Percentiles rank a stretch among this genome's conserved stretches.
Conservation (phyloP, 2,888 invertebrate species). For the Selenia dentaria region DNA sequence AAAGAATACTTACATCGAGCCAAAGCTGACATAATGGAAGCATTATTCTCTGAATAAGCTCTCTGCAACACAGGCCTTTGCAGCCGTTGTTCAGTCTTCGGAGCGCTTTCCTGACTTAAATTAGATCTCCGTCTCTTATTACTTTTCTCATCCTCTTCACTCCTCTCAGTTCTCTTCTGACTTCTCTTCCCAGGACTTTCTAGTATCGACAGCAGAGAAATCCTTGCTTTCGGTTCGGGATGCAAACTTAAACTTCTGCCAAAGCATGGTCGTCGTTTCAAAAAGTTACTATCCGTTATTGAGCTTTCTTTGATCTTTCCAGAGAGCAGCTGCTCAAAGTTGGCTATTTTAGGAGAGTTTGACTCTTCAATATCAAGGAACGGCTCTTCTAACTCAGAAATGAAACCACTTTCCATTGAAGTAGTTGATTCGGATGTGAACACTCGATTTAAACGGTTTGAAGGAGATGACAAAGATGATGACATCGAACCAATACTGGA, state of each 20-base stretch:
- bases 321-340: slow-evolving; percentile 65
- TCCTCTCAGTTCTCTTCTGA: slow-evolving; percentile 87
- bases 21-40: slow-evolving; percentile 89
- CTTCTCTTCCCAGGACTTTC: slow-evolving; percentile 60
- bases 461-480: slow-evolving; percentile 49
- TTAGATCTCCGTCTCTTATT: slow-evolving; percentile 64
- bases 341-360: slow-evolving; percentile 68
- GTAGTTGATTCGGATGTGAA: slow-evolving; percentile 67
- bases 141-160: slow-evolving; percentile 52
- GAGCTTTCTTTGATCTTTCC: slow-evolving; percentile 64
- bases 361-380: slow-evolving; percentile 72
- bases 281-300: slow-evolving; percentile 44
- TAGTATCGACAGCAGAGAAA: slow-evolving; percentile 56
- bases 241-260: slow-evolving; percentile 67
- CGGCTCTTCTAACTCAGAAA: slow-evolving; percentile 75
- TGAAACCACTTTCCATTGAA: slow-evolving; percentile 75
- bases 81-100: slow-evolving; percentile 20
- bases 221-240: slow-evolving; percentile 51
- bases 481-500: slow-evolving; percentile 57
- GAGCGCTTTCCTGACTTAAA: slow-evolving; percentile 22
- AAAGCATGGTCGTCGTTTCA: slow-evolving; percentile 44
- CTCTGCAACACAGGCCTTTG: slow-evolving; percentile 80
- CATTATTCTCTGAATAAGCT: slow-evolving; percentile 91
- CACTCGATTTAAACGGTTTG: slow-evolving; percentile 45
- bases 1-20: slow-evolving; percentile 84